These are phyloP conservation scores for Enteromius fasciolatus DNA, from an alignment of 2,797 vertebrate genomes.

Conservation along the genomic window DNA sequence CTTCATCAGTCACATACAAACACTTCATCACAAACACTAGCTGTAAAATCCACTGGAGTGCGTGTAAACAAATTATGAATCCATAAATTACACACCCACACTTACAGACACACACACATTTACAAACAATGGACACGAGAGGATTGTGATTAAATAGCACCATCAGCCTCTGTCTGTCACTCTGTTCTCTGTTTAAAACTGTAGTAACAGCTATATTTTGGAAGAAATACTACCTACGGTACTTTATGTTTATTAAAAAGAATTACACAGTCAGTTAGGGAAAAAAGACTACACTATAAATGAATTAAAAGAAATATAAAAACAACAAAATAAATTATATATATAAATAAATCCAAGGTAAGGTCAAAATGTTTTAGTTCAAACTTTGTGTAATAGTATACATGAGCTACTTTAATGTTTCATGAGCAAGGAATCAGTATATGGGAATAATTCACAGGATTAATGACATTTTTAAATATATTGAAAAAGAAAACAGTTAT, in stretches of 20 bases:
- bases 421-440: background rate
- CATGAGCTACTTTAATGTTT: background rate
- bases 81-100: constrained; percentile 7
- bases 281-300: background rate
- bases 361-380: background rate
- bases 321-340: too few relatives aligned
- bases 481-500: too few relatives aligned
- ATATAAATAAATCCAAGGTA: background rate
- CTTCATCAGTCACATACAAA: constrained; percentile 24
- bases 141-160: background rate
- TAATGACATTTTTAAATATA: background rate
- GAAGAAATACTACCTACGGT: background rate
- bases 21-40: background rate
- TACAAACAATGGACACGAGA: background rate
- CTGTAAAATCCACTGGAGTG: background rate
- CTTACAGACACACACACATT: background rate
- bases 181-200: background rate
- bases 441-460: background rate
- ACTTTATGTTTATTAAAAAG: background rate
- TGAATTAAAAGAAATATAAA: background rate
- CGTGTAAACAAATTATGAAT: background rate
- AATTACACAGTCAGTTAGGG: background rate
- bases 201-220: background rate
- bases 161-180: background rate
- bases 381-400: background rate